These are phyloP conservation scores for Pseudobourletiella spinata DNA, from an alignment of 1,140 invertebrate genomes.

Conservation along the genomic window DNA sequence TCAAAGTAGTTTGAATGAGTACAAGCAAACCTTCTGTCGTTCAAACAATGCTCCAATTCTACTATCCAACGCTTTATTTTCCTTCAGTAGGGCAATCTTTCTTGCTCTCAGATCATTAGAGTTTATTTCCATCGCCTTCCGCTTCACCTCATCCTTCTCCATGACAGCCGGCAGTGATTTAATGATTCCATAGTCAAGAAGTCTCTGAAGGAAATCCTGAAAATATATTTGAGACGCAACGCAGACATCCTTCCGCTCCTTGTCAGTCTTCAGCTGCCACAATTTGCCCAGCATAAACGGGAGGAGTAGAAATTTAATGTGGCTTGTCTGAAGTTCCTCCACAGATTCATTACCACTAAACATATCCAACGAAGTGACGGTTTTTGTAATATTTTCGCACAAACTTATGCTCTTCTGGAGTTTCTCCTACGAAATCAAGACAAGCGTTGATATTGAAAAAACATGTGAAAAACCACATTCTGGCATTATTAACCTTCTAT, in stretches of 20 bases:
- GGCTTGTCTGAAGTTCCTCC: slow-evolving; percentile 74
- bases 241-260: slow-evolving; percentile 57
- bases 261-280: slow-evolving; percentile 53
- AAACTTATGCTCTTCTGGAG: not conserved
- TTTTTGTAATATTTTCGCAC: slow-evolving; percentile 59
- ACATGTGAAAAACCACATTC: not conserved
- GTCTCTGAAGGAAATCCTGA: slow-evolving; percentile 68
- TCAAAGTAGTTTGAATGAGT: slow-evolving; percentile 35
- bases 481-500: not conserved
- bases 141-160: slow-evolving; percentile 36
- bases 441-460: not conserved
- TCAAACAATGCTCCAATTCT: slow-evolving; percentile 56
- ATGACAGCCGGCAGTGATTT: slow-evolving; percentile 43
- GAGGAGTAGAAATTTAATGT: slow-evolving; percentile 72
- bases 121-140: slow-evolving; percentile 39
- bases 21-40: slow-evolving; percentile 37
- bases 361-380: slow-evolving; percentile 66
- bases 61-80: slow-evolving; percentile 67
- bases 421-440: not conserved
- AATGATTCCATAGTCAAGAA: slow-evolving; percentile 64
- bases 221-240: slow-evolving; percentile 71
- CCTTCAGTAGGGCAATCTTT: slow-evolving; percentile 70
- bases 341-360: slow-evolving; percentile 81
- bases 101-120: slow-evolving; percentile 49
- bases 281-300: slow-evolving; percentile 73